These are phyloP conservation scores for Acrobasis consociella DNA, from an alignment of 2,888 invertebrate genomes.

Conservation along the genomic window DNA sequence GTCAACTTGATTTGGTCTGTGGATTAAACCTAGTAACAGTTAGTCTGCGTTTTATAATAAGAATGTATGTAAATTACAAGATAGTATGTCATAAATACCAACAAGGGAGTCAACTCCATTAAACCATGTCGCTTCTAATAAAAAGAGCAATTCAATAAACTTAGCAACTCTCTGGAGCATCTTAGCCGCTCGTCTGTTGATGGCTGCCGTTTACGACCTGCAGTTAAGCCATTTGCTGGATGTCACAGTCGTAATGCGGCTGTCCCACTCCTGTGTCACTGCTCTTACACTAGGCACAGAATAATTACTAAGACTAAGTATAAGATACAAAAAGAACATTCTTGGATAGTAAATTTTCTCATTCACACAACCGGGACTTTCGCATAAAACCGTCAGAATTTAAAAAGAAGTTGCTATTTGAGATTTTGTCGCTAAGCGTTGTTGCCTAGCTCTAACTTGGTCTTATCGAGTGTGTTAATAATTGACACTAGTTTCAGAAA, in stretches of 20 bases:
- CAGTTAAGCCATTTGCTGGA: conserved; percentile 16
- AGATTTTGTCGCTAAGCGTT: too few relatives aligned
- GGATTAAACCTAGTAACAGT: too few relatives aligned
- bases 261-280: background rate
- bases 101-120: background rate
- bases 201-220: conserved; percentile 14
- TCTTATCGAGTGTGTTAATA: too few relatives aligned
- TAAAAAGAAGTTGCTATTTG: too few relatives aligned
- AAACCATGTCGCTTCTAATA: conserved; percentile 6
- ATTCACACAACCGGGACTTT: too few relatives aligned
- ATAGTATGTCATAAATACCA: background rate
- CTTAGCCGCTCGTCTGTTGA: conserved; percentile 9
- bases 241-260: background rate
- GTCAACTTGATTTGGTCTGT: too few relatives aligned
- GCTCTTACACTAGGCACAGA: background rate
- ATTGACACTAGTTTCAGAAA: too few relatives aligned
- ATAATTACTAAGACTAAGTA: background rate
- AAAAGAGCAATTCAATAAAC: conserved; percentile 22
- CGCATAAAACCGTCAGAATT: too few relatives aligned
- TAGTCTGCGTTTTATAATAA: too few relatives aligned
- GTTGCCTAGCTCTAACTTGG: too few relatives aligned
- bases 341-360: too few relatives aligned
- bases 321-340: too few relatives aligned
- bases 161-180: conserved; percentile 13
- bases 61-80: background rate